Base-by-base conservation (phyloP, 2,888 invertebrate species). In the Drosophila affinis region DNA sequence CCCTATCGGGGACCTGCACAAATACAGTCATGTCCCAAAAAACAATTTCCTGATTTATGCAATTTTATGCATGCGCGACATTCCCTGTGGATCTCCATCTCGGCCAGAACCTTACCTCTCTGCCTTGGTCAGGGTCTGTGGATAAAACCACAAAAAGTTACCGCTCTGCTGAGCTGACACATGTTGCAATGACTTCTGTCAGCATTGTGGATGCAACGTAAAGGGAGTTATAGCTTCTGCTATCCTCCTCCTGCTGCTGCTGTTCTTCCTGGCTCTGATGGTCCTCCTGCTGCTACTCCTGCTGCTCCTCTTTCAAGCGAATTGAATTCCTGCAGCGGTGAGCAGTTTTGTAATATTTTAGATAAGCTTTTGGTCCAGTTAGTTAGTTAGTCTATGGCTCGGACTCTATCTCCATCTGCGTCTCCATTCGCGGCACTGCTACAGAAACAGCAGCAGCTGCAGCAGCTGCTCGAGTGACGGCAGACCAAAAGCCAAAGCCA, bases 1-100 rank as follows among this genome's bases (percentile, higher is more conserved):
- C 12, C 9, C 21, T 54, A 29, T 46, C 27, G 17, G 6, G n/a
- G 39, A 14, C 39, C 1, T 3, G n/a, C 39, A 3, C 39, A 39
- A 39, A 5, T n/a, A 39, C n/a, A 32, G 51, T 14, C 27, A 29
- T 52, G 34, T 44, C 39, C 14, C 18, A 47, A 53, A 32, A 69
- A 69, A 57, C 65, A 65, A 75, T 79, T 79, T 76, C 73, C 82
- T 79, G 79, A 84, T 80, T 82, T 85, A 81, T 87, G 77, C 80
- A 79, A 76, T 80, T 81, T 76, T 77, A 75, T 81, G 79, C 77
- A 81, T 71, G 77, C 76, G 70, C 72, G 69, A 48, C 54, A 10
- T 57, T 29, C 29, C 5, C 18, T 5, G 48, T 5, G 48, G 10
- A 52, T 59, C n/a, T 48, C 3, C n/a, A 9, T 47, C 17, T 7